These are phyloP conservation scores for Zaprionus capensis DNA, from an alignment of 1,140 invertebrate species.

Conservation along the genomic window DNA sequence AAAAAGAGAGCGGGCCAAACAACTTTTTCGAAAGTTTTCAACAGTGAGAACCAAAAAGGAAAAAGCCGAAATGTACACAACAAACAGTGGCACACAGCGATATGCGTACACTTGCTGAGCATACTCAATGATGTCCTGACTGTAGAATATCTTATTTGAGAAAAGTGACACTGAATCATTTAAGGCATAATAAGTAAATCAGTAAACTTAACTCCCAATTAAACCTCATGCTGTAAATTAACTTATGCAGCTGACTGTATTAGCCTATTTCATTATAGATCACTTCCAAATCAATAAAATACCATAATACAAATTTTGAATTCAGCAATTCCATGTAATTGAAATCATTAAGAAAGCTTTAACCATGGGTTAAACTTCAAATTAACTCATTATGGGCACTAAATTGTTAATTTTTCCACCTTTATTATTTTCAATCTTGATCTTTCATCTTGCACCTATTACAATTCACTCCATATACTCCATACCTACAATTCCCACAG, in stretches of 20 bases:
- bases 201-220: neutral
- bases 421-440: neutral
- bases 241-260: neutral
- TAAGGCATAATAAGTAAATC: too few relatives aligned
- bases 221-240: neutral
- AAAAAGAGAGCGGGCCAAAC: conserved; percentile 23
- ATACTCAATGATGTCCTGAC: neutral
- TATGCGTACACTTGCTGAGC: conserved; percentile 24
- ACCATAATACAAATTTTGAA: too few relatives aligned
- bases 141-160: neutral
- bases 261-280: too few relatives aligned
- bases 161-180: too few relatives aligned
- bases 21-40: conserved; percentile 63
- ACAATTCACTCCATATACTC: neutral
- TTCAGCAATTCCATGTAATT: neutral
- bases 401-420: too few relatives aligned
- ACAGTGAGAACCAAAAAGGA: conserved; percentile 54
- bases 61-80: conserved; percentile 42
- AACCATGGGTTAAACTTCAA: neutral
- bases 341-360: neutral
- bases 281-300: too few relatives aligned
- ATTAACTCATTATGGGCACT: neutral
- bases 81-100: conserved; percentile 23
- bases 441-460: neutral
- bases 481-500: neutral